These are phyloP conservation scores for Agonopterix alstromeriana DNA, from an alignment of 2,888 invertebrate species.

Conservation along the genomic window DNA sequence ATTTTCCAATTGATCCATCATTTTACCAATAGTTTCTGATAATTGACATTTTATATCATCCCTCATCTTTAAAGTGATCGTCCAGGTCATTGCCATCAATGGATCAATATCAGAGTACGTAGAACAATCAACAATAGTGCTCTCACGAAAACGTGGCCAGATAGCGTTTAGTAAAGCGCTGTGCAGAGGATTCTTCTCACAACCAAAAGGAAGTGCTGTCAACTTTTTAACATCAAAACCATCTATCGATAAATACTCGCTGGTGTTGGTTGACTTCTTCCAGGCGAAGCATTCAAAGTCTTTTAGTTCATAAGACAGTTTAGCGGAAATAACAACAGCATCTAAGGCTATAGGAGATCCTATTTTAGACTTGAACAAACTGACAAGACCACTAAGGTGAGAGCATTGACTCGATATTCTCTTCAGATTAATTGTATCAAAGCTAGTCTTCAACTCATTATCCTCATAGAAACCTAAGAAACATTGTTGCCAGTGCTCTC, in stretches of 20 bases:
- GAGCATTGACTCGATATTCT: constrained; percentile 87
- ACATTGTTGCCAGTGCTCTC: constrained; percentile 87
- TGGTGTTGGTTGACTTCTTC: constrained; percentile 70
- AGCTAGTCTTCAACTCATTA: constrained; percentile 86
- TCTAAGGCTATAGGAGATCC: constrained; percentile 79
- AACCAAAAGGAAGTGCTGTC: constrained; percentile 87
- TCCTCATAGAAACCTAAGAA: constrained; percentile 89
- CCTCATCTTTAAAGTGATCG: constrained; percentile 79
- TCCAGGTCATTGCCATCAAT: constrained; percentile 86
- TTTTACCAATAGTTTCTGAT: constrained; percentile 84
- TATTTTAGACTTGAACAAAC: constrained; percentile 93
- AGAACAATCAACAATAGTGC: constrained; percentile 91
- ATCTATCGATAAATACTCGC: constrained; percentile 67
- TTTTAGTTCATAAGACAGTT: constrained; percentile 84
- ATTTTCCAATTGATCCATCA: constrained; percentile 80
- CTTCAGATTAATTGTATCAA: constrained; percentile 92
- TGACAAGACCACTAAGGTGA: constrained; percentile 88
- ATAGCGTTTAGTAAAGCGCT: constrained; percentile 86
- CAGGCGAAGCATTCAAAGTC: constrained; percentile 79
- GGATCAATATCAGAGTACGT: constrained; percentile 93
- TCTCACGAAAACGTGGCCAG: constrained; percentile 92
- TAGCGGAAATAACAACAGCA: constrained; percentile 83
- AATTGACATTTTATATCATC: constrained; percentile 85
- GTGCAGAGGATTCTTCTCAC: constrained; percentile 87
- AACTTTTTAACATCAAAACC: constrained; percentile 67